Base-by-base conservation (phyloP, 64 coral and sea anemone species). In the Trachythela sp. region DNA sequence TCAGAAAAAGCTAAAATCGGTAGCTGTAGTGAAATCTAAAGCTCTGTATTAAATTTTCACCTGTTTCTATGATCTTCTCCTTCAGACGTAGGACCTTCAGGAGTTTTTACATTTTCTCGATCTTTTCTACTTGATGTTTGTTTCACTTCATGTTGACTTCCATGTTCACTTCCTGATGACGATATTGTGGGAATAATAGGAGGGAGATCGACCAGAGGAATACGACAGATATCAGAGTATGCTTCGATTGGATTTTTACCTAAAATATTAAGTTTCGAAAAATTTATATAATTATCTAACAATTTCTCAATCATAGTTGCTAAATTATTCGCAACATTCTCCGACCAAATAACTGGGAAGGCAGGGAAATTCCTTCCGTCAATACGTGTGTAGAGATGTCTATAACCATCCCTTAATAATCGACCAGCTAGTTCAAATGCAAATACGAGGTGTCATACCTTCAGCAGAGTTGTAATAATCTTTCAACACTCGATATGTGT, bases 401-500 rank as follows among this genome's bases (percentile, higher is more conserved):
- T n/a, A n/a, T n/a, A n/a, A n/a, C n/a, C n/a, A n/a, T n/a, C n/a
- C n/a, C n/a, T n/a, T n/a, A n/a, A n/a, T n/a, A n/a, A n/a, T n/a
- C n/a, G n/a, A n/a, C n/a, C n/a, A n/a, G n/a, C n/a, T n/a, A n/a
- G n/a, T n/a, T n/a, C n/a, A 31, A 84, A 84, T 38, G 41, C 36
- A 39, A 17, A n/a, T 17, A 34, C n/a, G 6, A 6, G 26, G 26
- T 17, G 36, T 3, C 31, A 36, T 90, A 90, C 92, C 91, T 56
- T 91, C 87, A 87, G 83, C 93, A 56, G 93, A 93, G 15, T 92
- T 85, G 50, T 99, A 99, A 52, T 99, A 99, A 86, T 99, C 96
- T 33, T 89, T 95, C 36, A 99, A 39, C 17, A 99, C 10, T 13
- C 96, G 64, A 14, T 94, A 60, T 0, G 96, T 99, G 36, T 99